phyloP scores from a whole-genome alignment of 2,113 vertebrate species.

The Tachycineta bicolor region DNA sequence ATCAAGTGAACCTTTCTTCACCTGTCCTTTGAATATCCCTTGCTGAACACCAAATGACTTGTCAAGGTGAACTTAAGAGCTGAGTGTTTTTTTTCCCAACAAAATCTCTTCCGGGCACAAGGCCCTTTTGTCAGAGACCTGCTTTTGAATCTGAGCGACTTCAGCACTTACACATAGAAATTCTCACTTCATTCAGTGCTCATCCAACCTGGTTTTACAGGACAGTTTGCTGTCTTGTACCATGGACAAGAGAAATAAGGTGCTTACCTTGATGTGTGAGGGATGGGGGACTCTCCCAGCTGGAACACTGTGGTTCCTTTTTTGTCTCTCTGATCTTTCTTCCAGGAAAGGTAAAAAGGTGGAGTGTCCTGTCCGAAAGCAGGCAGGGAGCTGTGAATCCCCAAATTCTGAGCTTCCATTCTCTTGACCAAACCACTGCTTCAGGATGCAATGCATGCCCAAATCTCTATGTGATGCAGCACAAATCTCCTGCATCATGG shows the following conservation, averaged over 20 bases:
- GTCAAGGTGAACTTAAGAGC: not conserved
- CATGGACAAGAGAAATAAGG: not conserved
- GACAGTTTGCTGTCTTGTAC: not conserved
- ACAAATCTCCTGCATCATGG: not conserved
- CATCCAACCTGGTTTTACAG: not conserved
- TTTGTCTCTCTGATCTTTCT: not conserved
- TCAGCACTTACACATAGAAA: not conserved
- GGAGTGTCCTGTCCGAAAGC: not conserved
- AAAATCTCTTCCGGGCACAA: not conserved
- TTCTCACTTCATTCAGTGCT: not conserved
- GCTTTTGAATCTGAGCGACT: not conserved
- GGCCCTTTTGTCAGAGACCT: not conserved
- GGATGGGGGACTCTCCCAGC: not conserved
- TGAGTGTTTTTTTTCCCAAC: not conserved
- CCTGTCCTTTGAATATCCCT: not conserved
- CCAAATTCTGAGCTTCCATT: not conserved
- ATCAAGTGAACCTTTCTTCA: not conserved
- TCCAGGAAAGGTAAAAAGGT: not conserved
- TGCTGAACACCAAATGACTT: not conserved
- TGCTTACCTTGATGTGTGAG: not conserved
- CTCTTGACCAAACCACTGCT: not conserved
- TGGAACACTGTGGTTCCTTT: not conserved
- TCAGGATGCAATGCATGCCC: rapidly evolving
- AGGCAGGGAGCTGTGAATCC: not conserved
- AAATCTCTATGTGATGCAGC: not conserved